A percentile compares a stretch with the other conserved stretches of the same genome.
These are phyloP conservation scores for Pangasius sanitwongsei DNA, from an alignment of 2,797 vertebrate genomes.

Conservation along the genomic window DNA sequence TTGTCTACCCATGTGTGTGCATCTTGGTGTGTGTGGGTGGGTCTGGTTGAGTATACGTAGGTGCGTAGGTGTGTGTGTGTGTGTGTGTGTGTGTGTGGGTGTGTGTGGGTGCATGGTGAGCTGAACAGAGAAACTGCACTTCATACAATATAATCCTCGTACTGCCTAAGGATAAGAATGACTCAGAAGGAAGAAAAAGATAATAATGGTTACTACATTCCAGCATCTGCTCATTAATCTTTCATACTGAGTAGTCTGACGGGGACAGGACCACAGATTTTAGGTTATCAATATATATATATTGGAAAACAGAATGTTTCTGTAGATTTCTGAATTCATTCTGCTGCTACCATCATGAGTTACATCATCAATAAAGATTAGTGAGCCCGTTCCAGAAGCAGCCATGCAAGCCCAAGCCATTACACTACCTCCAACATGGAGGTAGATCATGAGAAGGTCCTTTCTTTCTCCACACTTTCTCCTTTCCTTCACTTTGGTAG, in stretches of 20 bases:
- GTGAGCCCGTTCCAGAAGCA: background rate
- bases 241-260: constrained; percentile 76
- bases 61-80: background rate
- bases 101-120: constrained; percentile 23
- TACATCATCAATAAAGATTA: background rate
- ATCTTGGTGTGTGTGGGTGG: constrained; percentile 1
- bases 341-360: background rate
- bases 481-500: background rate
- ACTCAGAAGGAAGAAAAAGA: constrained; percentile 43
- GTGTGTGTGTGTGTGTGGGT: background rate
- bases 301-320: background rate
- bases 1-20: constrained; percentile 15
- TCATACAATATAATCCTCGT: constrained; percentile 63
- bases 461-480: too few relatives aligned
- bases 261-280: constrained; percentile 67
- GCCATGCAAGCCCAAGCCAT: background rate
- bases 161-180: constrained; percentile 60
- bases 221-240: constrained; percentile 81
- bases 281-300: constrained; percentile 47
- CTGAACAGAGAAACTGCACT: constrained; percentile 61
- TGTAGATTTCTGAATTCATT: background rate
- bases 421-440: background rate
- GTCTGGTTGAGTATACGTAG: background rate
- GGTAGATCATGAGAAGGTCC: background rate
- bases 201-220: constrained; percentile 75